These are phyloP conservation scores for Drosophila anomelani DNA, from an alignment of 2,888 invertebrate species.

Conservation along the genomic window DNA sequence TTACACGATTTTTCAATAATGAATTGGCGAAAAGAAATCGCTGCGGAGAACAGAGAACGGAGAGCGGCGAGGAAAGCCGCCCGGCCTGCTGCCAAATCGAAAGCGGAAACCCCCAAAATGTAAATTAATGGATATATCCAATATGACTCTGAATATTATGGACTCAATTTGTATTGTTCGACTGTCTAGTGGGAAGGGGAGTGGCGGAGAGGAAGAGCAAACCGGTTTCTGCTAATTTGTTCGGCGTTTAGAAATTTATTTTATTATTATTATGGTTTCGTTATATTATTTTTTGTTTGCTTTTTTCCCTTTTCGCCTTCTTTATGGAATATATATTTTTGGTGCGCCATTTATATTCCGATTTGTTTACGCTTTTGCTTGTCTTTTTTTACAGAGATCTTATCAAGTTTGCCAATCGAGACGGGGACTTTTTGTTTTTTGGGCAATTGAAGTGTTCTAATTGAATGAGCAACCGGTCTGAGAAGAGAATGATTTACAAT, in stretches of 20 bases:
- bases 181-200: neutral
- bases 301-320: slow-evolving; percentile 7
- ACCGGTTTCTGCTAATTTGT: slow-evolving; percentile 65
- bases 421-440: slow-evolving; percentile 25
- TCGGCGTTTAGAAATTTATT: slow-evolving; percentile 36
- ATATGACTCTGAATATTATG: slow-evolving; percentile 39
- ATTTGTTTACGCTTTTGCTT: slow-evolving; percentile 50
- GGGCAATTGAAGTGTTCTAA: slow-evolving; percentile 36
- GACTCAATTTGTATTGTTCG: slow-evolving; percentile 32
- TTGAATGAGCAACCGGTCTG: slow-evolving; percentile 44
- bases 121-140: slow-evolving; percentile 74
- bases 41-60: neutral
- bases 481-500: slow-evolving; percentile 4
- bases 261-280: slow-evolving; percentile 22
- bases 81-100: slow-evolving; percentile 15
- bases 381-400: slow-evolving; percentile 30
- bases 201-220: slow-evolving; percentile 47
- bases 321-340: slow-evolving; percentile 15
- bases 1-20: slow-evolving; percentile 71
- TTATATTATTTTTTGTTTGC: slow-evolving; percentile 23
- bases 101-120: slow-evolving; percentile 73
- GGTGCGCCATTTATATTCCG: slow-evolving; percentile 45
- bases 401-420: slow-evolving; percentile 14
- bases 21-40: slow-evolving; percentile 49
- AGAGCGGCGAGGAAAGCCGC: slow-evolving; percentile 1